phyloP scores from a whole-genome alignment of 2,797 vertebrate genomes.

The Calcarius lapponicus region DNA sequence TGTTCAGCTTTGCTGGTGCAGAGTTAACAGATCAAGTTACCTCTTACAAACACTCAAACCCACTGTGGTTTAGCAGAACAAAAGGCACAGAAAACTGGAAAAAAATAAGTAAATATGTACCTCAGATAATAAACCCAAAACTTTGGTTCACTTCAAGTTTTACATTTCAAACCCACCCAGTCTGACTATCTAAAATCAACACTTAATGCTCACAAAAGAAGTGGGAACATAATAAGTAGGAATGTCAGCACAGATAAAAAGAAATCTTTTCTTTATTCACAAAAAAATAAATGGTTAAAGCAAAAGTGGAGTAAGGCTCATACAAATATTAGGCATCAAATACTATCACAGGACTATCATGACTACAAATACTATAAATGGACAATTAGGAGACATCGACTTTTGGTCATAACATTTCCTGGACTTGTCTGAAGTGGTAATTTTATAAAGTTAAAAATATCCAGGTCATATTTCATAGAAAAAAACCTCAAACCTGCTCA shows the following conservation, averaged over 20 bases:
- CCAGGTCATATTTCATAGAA: background rate
- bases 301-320: background rate
- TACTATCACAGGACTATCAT: background rate
- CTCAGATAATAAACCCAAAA: background rate
- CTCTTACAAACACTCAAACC: background rate
- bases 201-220: conserved; percentile 25
- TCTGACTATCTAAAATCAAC: conserved; percentile 34
- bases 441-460: background rate
- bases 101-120: conserved; percentile 13
- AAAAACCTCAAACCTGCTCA: rapidly evolving
- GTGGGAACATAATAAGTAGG: conserved; percentile 3
- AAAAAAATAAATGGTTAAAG: background rate
- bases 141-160: background rate
- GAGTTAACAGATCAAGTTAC: background rate
- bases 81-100: background rate
- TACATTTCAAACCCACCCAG: conserved; percentile 6
- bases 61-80: background rate
- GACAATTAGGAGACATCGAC: background rate
- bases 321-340: background rate
- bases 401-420: background rate
- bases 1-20: background rate
- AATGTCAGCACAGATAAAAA: background rate
- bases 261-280: background rate
- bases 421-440: background rate
- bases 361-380: background rate